These are phyloP conservation scores for Coleophora flavipennella DNA, from an alignment of 2,888 invertebrate species.

Conservation along the genomic window DNA sequence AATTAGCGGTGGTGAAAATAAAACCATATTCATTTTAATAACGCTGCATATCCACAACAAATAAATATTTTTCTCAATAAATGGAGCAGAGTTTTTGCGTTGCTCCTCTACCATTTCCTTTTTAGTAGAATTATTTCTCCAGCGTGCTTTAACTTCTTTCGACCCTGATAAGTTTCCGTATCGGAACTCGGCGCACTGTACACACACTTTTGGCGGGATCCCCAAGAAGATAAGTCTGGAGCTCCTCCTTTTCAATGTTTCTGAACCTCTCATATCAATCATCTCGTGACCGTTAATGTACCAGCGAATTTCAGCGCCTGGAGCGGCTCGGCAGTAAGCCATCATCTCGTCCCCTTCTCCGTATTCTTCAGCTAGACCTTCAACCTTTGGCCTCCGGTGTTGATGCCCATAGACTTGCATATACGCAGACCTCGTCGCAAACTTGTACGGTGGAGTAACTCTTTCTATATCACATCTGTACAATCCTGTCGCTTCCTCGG, in stretches of 20 bases:
- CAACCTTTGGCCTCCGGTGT: constrained; percentile 41
- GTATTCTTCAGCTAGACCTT: constrained; percentile 46
- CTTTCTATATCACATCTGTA: constrained; percentile 59
- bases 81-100: constrained; percentile 15
- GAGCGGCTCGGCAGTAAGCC: constrained; percentile 46
- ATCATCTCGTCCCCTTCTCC: constrained; percentile 46
- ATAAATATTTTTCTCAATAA: no score
- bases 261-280: constrained; percentile 35
- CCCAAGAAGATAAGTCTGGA: constrained; percentile 47
- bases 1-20: no score
- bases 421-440: constrained; percentile 40
- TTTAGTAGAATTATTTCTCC: constrained; percentile 28
- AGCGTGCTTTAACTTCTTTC: constrained; percentile 37
- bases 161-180: constrained; percentile 60
- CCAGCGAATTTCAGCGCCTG: constrained; percentile 50
- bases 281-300: constrained; percentile 51
- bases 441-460: constrained; percentile 49
- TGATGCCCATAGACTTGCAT: constrained; percentile 51
- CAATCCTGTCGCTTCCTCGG: constrained; percentile 50
- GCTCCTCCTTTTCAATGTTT: constrained; percentile 33
- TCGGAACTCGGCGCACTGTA: constrained; percentile 63
- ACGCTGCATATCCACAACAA: no score
- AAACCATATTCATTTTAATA: no score
- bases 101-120: constrained; percentile 29
- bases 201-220: constrained; percentile 57